A percentile compares a stretch with the other conserved stretches of the same genome.
phyloP scores from a whole-genome alignment of 2,113 vertebrate species.

The Odontesthes bonariensis region DNA sequence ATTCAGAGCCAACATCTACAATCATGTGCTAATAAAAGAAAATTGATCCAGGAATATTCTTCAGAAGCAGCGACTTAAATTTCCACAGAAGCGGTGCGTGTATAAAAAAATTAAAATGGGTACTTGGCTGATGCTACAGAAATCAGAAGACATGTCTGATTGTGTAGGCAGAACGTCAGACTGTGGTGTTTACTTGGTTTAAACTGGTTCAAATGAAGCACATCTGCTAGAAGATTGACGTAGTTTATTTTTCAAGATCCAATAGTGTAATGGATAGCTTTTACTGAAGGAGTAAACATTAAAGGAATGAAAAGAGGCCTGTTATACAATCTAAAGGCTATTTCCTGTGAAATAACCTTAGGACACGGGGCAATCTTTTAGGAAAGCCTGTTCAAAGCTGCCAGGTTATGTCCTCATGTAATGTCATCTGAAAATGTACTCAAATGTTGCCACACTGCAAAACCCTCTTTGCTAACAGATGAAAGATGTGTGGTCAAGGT shows the following conservation, averaged over 20 bases:
- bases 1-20: not conserved
- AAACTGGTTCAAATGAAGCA: slow-evolving; percentile 17
- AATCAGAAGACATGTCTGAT: not conserved
- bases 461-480: not conserved
- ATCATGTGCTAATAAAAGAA: not conserved
- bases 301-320: not conserved
- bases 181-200: slow-evolving; percentile 11
- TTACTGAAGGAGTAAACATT: not conserved
- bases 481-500: not conserved
- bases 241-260: slow-evolving; percentile 7
- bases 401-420: no score
- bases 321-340: no score
- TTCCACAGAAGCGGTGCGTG: not conserved
- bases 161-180: slow-evolving; percentile 2
- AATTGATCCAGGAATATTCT: not conserved
- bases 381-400: no score
- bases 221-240: not conserved
- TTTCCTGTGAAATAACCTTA: not conserved
- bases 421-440: not conserved
- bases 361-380: no score
- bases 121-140: slow-evolving; percentile 1
- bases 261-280: slow-evolving; percentile 2
- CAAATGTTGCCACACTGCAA: slow-evolving; percentile 5
- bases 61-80: not conserved
- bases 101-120: not conserved